phyloP scores from a whole-genome alignment of 2,113 vertebrate species.

The Eurypyga helias region DNA sequence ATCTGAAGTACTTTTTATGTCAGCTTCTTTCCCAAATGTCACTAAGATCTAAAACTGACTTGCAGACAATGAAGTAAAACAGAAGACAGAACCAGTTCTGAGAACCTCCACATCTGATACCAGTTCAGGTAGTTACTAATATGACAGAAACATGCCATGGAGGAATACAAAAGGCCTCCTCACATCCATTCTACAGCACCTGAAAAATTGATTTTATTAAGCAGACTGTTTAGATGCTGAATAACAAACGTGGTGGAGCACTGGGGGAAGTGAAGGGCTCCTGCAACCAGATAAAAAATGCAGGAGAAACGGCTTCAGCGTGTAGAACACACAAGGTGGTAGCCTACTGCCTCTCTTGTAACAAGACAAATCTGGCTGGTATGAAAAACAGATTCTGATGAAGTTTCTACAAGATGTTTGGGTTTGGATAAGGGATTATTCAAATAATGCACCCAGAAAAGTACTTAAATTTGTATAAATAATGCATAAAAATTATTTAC shows the following conservation, averaged over 20 bases:
- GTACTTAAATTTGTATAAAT: not conserved
- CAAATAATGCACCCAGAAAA: not conserved
- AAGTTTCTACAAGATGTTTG: not conserved
- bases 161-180: not conserved
- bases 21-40: not conserved
- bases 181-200: not conserved
- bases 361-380: not conserved
- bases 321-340: not conserved
- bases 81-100: not conserved
- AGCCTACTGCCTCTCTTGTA: not conserved
- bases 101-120: not conserved
- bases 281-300: not conserved
- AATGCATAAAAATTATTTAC: not conserved
- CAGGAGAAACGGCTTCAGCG: not conserved
- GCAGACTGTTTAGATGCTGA: not conserved
- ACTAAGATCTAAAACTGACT: not conserved
- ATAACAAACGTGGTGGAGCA: not conserved
- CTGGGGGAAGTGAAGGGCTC: fast-evolving
- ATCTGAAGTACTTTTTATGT: not conserved
- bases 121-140: not conserved
- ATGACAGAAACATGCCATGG: not conserved
- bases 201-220: not conserved
- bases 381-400: not conserved
- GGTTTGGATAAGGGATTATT: not conserved
- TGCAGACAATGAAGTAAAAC: not conserved